Evolutionary conservation across 2,797 vertebrate species (phyloP), one percentile per base, ranked within the genome.

Genomic region (Champsocephalus gunnari): DNA sequence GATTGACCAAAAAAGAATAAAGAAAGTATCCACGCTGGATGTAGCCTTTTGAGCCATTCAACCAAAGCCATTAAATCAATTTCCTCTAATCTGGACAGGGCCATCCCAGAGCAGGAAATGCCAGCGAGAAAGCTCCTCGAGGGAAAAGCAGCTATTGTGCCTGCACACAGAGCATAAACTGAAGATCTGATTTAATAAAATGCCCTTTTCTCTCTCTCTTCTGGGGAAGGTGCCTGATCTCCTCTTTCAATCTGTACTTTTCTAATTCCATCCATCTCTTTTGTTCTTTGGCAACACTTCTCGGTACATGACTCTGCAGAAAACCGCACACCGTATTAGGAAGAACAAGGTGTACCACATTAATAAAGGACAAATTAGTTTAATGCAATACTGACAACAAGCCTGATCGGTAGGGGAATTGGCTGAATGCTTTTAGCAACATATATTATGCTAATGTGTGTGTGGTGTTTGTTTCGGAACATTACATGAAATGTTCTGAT

Each of bases 11-110:
- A 24, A 51, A 48, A 28, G 66, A 57, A 41, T 9, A 55, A 49
- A 47, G 48, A 72, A 67, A 66, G 78, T 41, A 68, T 49, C 67
- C 71, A 58, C 47, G 66, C 70, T 56, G 77, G 80, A 82, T 70
- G 76, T 21, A 16, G 75, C 77, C 85, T 81, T 87, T 73, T 67
- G 61, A 86, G 90, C 71, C 86, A 88, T 87, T 89, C 89, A 87
- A 91, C 77, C 83, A 84, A 80, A 90, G 72, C 83, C 80, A 92
- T 92, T 92, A 92, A 92, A 92, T 92, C 84, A 90, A 92, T 93
- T 94, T 83, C 77, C 88, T 81, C 84, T 92, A 91, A 94, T 93
- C 88, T 87, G 81, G 71, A 80, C 82, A 60, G 77, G 87, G 86
- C 81, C 81, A 66, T 85, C 81, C 80, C 82, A 69, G 80, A 89